Conservation (phyloP, 1,140 invertebrate genomes). For the Magallana ariakensis region DNA sequence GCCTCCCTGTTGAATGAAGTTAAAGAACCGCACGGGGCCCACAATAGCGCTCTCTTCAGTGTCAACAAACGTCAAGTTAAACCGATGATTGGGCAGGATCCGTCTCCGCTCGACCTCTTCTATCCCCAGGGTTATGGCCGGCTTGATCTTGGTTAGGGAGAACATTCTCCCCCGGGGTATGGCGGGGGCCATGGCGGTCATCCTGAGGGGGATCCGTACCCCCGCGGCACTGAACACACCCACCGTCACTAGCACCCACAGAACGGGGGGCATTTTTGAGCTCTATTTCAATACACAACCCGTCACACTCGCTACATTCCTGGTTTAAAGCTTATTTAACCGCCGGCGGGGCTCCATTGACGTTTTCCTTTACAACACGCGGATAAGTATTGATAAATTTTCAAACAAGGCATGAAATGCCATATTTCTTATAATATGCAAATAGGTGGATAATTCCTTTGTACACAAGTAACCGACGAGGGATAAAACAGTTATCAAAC, state of each 20-base stretch:
- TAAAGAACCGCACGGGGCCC: conserved; percentile 76
- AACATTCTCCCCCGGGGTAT: conserved; percentile 2
- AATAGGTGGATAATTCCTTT: conserved; percentile 29
- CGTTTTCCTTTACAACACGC: conserved; percentile 20
- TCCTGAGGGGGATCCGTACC: background rate
- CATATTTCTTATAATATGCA: conserved; percentile 37
- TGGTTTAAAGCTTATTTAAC: background rate
- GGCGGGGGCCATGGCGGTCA: conserved; percentile 33
- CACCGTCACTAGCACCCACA: background rate
- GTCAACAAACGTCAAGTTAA: conserved; percentile 72
- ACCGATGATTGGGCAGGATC: conserved; percentile 44
- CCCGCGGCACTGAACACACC: background rate
- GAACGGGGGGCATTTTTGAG: background rate
- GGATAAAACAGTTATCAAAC: conserved; percentile 31
- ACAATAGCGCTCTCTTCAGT: conserved; percentile 75
- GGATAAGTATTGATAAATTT: conserved; percentile 32
- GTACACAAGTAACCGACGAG: background rate
- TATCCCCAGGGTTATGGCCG: conserved; percentile 67
- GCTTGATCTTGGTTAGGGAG: conserved; percentile 48
- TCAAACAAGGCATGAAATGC: conserved; percentile 28
- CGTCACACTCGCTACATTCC: background rate
- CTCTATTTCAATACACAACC: background rate
- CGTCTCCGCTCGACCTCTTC: conserved; percentile 53
- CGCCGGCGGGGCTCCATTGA: conserved; percentile 3
- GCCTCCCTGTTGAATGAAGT: conserved; percentile 66